Evolutionary conservation across 2,797 vertebrate genomes (phyloP), one percentile per base, ranked within the genome.

Genomic region (Rousettus madagascariensis): DNA sequence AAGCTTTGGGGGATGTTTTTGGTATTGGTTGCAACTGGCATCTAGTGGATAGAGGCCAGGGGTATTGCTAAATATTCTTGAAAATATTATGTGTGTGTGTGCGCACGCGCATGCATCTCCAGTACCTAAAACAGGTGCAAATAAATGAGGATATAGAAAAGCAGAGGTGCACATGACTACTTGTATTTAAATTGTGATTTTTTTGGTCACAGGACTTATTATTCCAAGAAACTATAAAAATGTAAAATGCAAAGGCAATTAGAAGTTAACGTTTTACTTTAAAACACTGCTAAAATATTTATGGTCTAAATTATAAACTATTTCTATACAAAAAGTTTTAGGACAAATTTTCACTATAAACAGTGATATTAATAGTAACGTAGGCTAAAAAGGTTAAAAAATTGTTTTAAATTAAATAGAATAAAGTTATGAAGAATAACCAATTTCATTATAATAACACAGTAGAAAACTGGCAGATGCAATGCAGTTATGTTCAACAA

Each of bases 351-450:
- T 91, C 68, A 86, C 68, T 38, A 63, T 28, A 24, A 49, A 89
- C 10, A 83, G 61, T 66, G 59, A 33, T 28, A 82, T 55, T 16
- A 87, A 59, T 69, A 86, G 65, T 66, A 79, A 82, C 16, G 16
- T n/a, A 89, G 61, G 53, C 3, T 46, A 2, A 74, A 86, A 63
- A 86, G 57, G 22, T 28, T 55, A 33, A 68, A 43, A 75, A 86
- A 83, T 49, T 72, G 24, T 86, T 90, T 90, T 68, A 79, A 80
- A 90, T 79, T 78, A 92, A 78, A 84, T 24, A 68, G 41, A 77
- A 83, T 69, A 43, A 84, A 41, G 49, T 68, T 79, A 86, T 19
- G 19, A 90, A 85, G 33, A 75, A 83, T 38, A 86, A 86, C 6
- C 9, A 15, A 86, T 86, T 80, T 80, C 66, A 61, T 74, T 69